phyloP scores from a whole-genome alignment of 2,797 vertebrate genomes.

The Catharus ustulatus region DNA sequence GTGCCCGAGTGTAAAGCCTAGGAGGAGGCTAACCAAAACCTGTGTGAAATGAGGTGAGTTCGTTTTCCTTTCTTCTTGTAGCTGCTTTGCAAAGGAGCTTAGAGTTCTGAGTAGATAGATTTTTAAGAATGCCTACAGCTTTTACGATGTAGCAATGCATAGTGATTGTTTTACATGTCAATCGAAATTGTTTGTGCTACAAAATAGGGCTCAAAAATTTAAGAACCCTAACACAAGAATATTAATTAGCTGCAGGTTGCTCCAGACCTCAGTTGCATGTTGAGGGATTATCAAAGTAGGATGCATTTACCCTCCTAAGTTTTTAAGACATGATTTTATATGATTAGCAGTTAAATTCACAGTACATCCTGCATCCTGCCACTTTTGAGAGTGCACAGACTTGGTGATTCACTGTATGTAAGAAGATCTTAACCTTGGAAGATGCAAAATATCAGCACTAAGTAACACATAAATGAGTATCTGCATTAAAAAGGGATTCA shows the following conservation, averaged over 20 bases:
- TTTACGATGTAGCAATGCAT: background rate
- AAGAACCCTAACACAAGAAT: background rate
- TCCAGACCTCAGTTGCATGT: background rate
- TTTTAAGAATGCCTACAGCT: background rate
- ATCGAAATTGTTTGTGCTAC: background rate
- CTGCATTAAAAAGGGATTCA: background rate
- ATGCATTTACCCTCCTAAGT: constrained; percentile 42
- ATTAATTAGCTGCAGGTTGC: background rate
- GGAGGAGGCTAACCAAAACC: constrained; percentile 7
- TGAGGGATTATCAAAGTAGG: constrained; percentile 24
- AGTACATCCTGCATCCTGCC: background rate
- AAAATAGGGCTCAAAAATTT: constrained; percentile 12
- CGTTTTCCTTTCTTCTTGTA: constrained; percentile 23
- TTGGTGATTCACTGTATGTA: background rate
- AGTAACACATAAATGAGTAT: background rate
- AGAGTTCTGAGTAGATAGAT: background rate
- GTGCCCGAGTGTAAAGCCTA: background rate
- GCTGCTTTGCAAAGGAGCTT: background rate
- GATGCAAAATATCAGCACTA: background rate
- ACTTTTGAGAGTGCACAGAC: background rate
- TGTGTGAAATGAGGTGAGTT: constrained; percentile 3
- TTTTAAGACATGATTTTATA: constrained; percentile 19
- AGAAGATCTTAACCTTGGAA: background rate
- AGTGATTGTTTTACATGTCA: background rate
- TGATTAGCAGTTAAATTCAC: background rate